phyloP scores from a whole-genome alignment of 2,113 vertebrate genomes.

The Gnathonemus longibarbis region DNA sequence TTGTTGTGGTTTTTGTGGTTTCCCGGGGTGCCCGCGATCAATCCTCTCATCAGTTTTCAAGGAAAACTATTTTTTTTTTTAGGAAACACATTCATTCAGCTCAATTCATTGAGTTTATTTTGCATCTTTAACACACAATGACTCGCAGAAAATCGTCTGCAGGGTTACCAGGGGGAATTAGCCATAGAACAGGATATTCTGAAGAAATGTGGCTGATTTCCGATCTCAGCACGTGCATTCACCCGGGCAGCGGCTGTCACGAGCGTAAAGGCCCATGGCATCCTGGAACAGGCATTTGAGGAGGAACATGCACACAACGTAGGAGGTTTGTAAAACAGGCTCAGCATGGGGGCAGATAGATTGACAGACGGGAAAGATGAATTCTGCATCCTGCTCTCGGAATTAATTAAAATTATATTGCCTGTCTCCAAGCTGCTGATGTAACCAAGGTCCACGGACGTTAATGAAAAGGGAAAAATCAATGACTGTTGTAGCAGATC shows the following conservation, averaged over 20 bases:
- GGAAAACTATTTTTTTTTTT: background rate
- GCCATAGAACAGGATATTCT: background rate
- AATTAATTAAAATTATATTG: conserved; percentile 34
- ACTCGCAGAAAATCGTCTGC: background rate
- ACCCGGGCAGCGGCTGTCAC: background rate
- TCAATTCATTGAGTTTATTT: background rate
- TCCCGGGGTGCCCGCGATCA: background rate
- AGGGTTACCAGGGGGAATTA: background rate
- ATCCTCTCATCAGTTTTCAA: background rate
- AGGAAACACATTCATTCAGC: background rate
- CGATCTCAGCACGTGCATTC: background rate
- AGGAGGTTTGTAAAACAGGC: background rate
- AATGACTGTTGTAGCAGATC: conserved; percentile 24
- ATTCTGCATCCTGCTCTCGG: conserved; percentile 40
- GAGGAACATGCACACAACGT: background rate
- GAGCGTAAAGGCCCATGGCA: background rate
- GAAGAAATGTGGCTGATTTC: background rate
- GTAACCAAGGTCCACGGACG: conserved; percentile 45
- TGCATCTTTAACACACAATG: background rate
- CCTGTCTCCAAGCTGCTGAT: conserved; percentile 30
- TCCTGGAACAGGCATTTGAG: background rate
- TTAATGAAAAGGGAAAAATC: conserved; percentile 48
- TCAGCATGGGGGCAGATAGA: background rate
- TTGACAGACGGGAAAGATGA: background rate
- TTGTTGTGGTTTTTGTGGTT: background rate